phyloP scores from a whole-genome alignment of 2,113 vertebrate genomes.

The Ancistrus triradiatus region DNA sequence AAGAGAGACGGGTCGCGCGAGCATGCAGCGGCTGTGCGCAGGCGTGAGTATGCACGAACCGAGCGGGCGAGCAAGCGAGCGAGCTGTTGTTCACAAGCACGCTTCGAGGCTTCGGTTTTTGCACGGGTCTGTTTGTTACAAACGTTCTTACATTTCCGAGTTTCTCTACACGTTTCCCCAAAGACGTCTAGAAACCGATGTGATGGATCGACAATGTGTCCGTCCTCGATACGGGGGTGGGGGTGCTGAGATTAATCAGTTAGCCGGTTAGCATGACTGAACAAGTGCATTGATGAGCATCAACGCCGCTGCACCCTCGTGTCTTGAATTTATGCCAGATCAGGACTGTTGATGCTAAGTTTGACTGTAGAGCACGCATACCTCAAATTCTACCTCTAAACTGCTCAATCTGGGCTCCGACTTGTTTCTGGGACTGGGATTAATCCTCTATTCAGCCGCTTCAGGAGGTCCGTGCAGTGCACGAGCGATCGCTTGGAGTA shows the following conservation, averaged over 20 bases:
- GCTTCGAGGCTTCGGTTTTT: neutral
- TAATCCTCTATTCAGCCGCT: neutral
- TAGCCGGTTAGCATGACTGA: slow-evolving; percentile 30
- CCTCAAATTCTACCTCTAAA: too few relatives aligned
- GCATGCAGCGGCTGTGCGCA: slow-evolving; percentile 52
- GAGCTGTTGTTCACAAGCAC: slow-evolving; percentile 52
- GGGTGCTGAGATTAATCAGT: neutral
- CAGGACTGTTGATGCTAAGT: too few relatives aligned
- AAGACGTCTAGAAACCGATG: too few relatives aligned
- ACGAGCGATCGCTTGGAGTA: too few relatives aligned
- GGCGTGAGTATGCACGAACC: slow-evolving; percentile 55
- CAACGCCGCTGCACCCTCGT: neutral
- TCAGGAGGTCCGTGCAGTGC: too few relatives aligned
- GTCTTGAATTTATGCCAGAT: too few relatives aligned
- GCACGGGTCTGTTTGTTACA: too few relatives aligned
- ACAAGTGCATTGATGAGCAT: slow-evolving; percentile 33
- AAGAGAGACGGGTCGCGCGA: slow-evolving; percentile 54
- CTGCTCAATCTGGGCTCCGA: too few relatives aligned
- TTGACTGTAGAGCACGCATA: too few relatives aligned
- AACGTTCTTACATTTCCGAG: too few relatives aligned
- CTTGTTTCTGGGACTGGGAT: too few relatives aligned
- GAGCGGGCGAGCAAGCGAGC: slow-evolving; percentile 52
- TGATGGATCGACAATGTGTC: neutral
- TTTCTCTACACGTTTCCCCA: too few relatives aligned
- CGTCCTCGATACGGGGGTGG: slow-evolving; percentile 19